Conservation (phyloP, 2,888 invertebrate species). For the Ernsta delagoae region DNA sequence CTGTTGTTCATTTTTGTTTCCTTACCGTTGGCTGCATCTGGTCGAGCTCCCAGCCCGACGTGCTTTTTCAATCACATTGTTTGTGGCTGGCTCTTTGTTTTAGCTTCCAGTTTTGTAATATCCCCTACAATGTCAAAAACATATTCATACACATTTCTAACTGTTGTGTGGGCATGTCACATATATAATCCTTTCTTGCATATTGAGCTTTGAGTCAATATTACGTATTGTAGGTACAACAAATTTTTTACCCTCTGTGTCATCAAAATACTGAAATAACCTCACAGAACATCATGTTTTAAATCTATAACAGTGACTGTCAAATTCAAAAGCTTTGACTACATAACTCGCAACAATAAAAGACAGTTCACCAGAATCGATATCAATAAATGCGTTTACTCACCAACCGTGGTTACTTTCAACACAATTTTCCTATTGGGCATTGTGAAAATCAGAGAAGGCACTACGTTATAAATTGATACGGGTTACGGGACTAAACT, state of each 20-base stretch:
- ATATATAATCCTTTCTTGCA: too few relatives aligned
- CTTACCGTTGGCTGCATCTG: conserved; percentile 31
- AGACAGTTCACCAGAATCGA: background rate
- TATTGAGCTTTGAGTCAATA: too few relatives aligned
- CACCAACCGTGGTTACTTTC: background rate
- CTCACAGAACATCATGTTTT: too few relatives aligned
- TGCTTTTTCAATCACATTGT: conserved; percentile 23
- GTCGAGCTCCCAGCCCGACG: background rate
- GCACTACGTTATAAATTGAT: conserved; percentile 57
- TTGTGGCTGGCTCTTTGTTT: background rate
- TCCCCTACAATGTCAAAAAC: background rate
- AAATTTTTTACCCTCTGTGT: too few relatives aligned
- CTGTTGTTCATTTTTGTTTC: conserved; percentile 44
- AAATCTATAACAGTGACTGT: too few relatives aligned
- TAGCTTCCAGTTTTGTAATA: background rate
- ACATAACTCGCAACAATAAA: background rate
- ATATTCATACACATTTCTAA: too few relatives aligned
- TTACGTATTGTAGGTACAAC: too few relatives aligned
- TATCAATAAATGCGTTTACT: conserved; percentile 10
- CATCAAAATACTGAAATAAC: too few relatives aligned
- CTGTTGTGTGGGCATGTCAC: background rate
- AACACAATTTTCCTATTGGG: conserved; percentile 11
- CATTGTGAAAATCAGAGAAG: conserved; percentile 34
- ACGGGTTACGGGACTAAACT: conserved; percentile 54
- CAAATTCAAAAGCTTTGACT: background rate